These are phyloP conservation scores for Arctia plantaginis DNA, from an alignment of 2,888 invertebrate genomes.

Conservation along the genomic window DNA sequence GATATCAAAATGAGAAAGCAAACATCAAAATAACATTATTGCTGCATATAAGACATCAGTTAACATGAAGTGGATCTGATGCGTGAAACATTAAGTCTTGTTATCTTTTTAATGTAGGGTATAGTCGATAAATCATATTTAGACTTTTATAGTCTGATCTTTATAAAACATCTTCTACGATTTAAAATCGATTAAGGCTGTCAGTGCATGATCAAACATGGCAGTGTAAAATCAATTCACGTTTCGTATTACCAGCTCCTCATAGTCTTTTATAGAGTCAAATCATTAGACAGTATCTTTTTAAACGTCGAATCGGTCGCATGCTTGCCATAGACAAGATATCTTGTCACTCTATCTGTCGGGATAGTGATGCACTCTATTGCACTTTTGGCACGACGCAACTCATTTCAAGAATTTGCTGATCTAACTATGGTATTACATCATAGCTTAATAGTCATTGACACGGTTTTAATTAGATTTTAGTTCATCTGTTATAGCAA, in stretches of 20 bases:
- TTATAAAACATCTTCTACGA: not conserved
- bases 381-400: slow-evolving; percentile 40
- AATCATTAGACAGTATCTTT: slow-evolving; percentile 4
- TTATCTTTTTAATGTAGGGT: not conserved
- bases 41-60: not conserved
- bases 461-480: slow-evolving; percentile 16
- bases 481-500: not conserved
- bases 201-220: slow-evolving; percentile 13
- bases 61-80: not conserved
- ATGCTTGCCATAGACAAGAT: slow-evolving; percentile 41
- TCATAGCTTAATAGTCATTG: slow-evolving; percentile 26
- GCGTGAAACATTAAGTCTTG: not conserved
- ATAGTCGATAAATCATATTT: not conserved
- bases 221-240: slow-evolving; percentile 25
- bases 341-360: slow-evolving; percentile 42
- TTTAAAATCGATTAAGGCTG: slow-evolving; percentile 24
- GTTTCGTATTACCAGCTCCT: not conserved
- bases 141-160: not conserved
- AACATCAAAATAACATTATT: not conserved
- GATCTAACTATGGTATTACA: slow-evolving; percentile 43
- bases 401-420: slow-evolving; percentile 34
- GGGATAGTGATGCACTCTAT: slow-evolving; percentile 31
- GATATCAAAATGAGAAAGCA: slow-evolving; percentile 34
- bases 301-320: slow-evolving; percentile 30
- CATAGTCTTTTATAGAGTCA: not conserved